phyloP scores from a whole-genome alignment of 1,140 invertebrate species.

The Orius laevigatus region DNA sequence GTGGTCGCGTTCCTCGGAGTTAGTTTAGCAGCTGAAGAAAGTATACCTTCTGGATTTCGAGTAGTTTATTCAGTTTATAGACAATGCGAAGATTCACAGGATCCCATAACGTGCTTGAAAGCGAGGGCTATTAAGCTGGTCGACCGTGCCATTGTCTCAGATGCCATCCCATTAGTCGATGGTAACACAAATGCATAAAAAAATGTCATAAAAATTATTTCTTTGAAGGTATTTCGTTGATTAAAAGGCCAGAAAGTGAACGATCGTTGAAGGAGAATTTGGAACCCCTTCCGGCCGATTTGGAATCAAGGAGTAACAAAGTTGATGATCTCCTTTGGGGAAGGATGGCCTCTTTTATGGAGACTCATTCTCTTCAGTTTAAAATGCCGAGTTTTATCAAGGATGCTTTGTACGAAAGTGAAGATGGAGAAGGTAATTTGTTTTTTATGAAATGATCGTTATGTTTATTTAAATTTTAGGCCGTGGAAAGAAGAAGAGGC shows the following conservation, averaged over 20 bases:
- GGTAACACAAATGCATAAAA: conserved; percentile 26
- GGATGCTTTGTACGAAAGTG: conserved; percentile 14
- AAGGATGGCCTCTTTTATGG: conserved; percentile 36
- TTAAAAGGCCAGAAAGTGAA: conserved; percentile 17
- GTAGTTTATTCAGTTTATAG: conserved; percentile 36
- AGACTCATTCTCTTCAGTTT: conserved; percentile 40
- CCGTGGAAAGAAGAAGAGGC: conserved; percentile 31
- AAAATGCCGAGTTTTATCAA: conserved; percentile 28
- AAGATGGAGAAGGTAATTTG: conserved; percentile 18
- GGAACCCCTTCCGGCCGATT: conserved; percentile 19
- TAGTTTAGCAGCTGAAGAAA: conserved; percentile 11
- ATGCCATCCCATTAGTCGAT: conserved; percentile 41
- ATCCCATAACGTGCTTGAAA: conserved; percentile 48
- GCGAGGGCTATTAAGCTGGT: conserved; percentile 41
- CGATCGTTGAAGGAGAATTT: conserved; percentile 18
- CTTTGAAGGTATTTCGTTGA: conserved; percentile 18
- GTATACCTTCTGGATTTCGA: conserved; percentile 16
- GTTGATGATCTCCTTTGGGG: conserved; percentile 39
- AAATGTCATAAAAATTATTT: background rate
- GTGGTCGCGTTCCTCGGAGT: background rate
- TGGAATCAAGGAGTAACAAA: conserved; percentile 24
- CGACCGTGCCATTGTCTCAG: conserved; percentile 41
- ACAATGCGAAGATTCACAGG: conserved; percentile 39
- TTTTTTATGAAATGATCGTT: background rate
- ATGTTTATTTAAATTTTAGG: conserved; percentile 17